Evolutionary conservation across 2,113 vertebrate species (phyloP).

Genomic region (Scolopax mira): DNA sequence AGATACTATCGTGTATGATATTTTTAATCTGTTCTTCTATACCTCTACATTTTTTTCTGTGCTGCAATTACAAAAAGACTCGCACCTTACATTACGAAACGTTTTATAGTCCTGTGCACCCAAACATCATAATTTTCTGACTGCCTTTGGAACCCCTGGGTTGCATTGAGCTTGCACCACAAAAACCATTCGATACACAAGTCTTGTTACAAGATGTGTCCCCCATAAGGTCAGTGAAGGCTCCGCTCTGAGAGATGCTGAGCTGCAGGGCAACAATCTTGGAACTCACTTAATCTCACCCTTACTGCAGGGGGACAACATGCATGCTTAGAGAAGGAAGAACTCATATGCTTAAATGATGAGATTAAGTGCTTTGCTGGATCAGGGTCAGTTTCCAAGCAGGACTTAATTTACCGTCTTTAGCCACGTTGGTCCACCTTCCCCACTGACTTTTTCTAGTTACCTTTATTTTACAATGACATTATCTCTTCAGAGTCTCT

Average conservation of each 20-base stretch:
- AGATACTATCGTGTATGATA: too few species aligned
- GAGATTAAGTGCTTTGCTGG: not conserved
- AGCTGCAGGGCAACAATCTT: not conserved
- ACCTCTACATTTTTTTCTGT: too few species aligned
- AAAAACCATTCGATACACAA: not conserved
- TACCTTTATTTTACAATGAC: not conserved
- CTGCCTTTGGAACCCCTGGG: not conserved
- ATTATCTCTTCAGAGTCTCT: not conserved
- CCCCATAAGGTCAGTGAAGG: not conserved
- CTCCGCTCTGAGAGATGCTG: not conserved
- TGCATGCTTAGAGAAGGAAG: not conserved
- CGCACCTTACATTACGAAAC: not conserved
- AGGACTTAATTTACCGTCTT: constrained; percentile 12
- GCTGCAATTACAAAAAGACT: not conserved
- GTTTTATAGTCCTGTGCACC: not conserved
- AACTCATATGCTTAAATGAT: not conserved
- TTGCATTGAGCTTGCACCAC: not conserved
- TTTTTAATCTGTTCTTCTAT: too few species aligned
- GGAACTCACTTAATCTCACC: not conserved
- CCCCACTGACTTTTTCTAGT: not conserved
- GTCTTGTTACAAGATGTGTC: not conserved
- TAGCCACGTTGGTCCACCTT: not conserved
- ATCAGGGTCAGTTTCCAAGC: not conserved
- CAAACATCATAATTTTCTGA: not conserved
- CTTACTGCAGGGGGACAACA: not conserved